Evolutionary conservation across 2,888 invertebrate genomes (phyloP).

Genomic region (Agonopterix heracliana): DNA sequence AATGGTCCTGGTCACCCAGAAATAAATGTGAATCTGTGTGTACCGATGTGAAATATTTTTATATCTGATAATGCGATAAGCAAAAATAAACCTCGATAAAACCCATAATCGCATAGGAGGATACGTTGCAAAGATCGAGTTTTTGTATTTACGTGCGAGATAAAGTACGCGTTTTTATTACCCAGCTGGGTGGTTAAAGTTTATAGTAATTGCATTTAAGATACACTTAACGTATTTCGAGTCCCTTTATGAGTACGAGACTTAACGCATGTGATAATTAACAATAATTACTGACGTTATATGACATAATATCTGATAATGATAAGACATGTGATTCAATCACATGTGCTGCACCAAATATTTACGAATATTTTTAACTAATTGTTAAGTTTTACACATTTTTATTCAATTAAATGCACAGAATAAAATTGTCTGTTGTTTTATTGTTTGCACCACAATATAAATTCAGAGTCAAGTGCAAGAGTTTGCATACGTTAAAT

Average conservation of each 20-base stretch:
- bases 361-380: slow-evolving; percentile 19
- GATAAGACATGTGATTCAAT: not conserved
- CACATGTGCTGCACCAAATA: slow-evolving; percentile 38
- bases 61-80: too few species aligned
- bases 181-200: not conserved
- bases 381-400: slow-evolving; percentile 28
- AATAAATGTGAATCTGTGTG: too few species aligned
- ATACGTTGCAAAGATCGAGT: too few species aligned
- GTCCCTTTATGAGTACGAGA: too few species aligned
- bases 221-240: not conserved
- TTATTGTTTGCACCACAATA: too few species aligned
- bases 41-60: too few species aligned
- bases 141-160: not conserved
- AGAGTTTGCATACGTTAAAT: too few species aligned
- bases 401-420: slow-evolving; percentile 28
- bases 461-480: too few species aligned
- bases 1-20: too few species aligned
- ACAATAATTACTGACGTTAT: not conserved
- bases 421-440: too few species aligned
- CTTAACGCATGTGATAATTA: not conserved
- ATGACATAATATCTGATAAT: slow-evolving; percentile 3
- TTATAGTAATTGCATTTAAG: not conserved
- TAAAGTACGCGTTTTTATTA: not conserved
- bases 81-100: too few species aligned
- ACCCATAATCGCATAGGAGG: too few species aligned